These are phyloP conservation scores for Anguilla obscura DNA, from an alignment of 2,797 vertebrate genomes.

Conservation along the genomic window DNA sequence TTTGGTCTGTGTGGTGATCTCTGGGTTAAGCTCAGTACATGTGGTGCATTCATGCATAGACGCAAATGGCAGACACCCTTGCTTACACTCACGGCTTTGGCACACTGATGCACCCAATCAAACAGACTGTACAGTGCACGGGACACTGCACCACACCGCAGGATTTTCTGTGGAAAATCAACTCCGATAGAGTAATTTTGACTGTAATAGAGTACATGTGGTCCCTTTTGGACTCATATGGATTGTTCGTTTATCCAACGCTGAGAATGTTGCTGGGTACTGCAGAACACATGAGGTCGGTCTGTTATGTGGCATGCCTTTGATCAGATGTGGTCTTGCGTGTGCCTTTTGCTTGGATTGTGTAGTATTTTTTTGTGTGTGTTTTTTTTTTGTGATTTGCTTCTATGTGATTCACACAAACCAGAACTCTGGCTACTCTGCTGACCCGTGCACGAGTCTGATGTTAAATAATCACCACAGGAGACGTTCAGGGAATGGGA, in stretches of 20 bases:
- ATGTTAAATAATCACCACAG: not conserved
- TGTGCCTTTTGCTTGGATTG: not conserved
- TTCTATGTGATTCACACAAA: not conserved
- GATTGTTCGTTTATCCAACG: not conserved
- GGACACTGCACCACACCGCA: not conserved
- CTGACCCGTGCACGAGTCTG: not conserved
- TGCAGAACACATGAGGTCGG: not conserved
- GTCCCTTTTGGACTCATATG: not conserved
- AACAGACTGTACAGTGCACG: not conserved
- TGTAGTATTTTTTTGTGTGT: not conserved
- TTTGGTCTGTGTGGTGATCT: not conserved
- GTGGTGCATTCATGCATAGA: not conserved
- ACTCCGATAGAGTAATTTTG: not conserved
- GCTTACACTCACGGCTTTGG: constrained; percentile 8
- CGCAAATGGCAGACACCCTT: not conserved
- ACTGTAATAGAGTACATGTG: not conserved
- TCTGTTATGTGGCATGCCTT: not conserved
- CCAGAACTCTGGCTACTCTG: not conserved
- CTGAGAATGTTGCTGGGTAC: not conserved
- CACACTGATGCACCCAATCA: constrained; percentile 1
- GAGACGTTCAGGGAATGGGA: not conserved
- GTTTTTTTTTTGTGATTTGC: not conserved
- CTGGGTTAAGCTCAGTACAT: not conserved
- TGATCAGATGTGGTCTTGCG: not conserved
- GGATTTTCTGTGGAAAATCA: not conserved